phyloP scores from a whole-genome alignment of 2,113 vertebrate genomes.

The Sakesphorus luctuosus region DNA sequence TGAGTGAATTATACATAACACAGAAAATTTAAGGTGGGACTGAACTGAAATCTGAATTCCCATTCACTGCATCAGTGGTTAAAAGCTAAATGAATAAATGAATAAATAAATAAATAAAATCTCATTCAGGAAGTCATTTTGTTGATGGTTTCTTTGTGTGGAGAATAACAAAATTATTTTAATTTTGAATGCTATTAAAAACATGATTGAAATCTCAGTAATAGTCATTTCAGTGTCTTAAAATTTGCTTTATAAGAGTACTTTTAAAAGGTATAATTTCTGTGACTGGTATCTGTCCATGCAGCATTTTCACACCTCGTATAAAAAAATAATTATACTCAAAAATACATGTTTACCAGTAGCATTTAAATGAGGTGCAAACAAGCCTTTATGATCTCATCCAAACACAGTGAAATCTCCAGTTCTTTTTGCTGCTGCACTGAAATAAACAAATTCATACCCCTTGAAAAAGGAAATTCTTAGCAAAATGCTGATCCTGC shows the following conservation, averaged over 20 bases:
- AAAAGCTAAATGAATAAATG: neutral
- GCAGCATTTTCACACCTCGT: neutral
- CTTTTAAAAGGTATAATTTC: neutral
- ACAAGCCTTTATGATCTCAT: neutral
- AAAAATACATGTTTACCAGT: neutral
- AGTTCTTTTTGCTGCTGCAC: neutral
- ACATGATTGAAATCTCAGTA: neutral
- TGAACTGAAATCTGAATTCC: neutral
- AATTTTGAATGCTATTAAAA: neutral
- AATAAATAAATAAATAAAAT: neutral
- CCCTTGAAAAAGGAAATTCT: slow-evolving; percentile 26
- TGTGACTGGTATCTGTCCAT: neutral
- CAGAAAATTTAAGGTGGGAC: neutral
- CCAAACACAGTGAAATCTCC: neutral
- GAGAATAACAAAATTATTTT: neutral
- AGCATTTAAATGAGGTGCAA: slow-evolving; percentile 26
- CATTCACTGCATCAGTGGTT: neutral
- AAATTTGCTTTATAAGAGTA: neutral
- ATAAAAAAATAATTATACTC: neutral
- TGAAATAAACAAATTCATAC: slow-evolving; percentile 20
- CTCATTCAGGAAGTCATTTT: neutral
- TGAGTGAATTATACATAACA: neutral
- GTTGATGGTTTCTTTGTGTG: neutral
- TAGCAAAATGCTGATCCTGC: slow-evolving; percentile 45
- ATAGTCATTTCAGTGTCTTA: neutral